Evolutionary conservation across 2,888 invertebrate genomes (phyloP).

Genomic region (Drosophila meridiana): DNA sequence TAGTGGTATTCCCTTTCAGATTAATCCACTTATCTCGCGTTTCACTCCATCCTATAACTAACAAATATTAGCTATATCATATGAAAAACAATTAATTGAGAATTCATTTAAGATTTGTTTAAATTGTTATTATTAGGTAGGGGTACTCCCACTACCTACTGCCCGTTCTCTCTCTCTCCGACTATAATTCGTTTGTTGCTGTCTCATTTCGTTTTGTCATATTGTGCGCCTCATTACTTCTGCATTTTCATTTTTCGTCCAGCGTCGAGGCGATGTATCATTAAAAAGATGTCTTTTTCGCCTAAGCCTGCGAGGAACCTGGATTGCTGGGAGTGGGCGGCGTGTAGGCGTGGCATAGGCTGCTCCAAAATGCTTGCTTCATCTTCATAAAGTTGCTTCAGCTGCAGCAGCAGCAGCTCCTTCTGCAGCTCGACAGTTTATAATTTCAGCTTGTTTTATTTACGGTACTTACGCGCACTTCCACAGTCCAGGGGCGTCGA

Average conservation of each 20-base stretch:
- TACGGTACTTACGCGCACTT: conserved; percentile 73
- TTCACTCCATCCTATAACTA: neutral
- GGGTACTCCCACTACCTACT: neutral
- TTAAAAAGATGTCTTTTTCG: conserved; percentile 62
- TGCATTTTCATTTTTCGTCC: conserved; percentile 42
- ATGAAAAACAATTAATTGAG: neutral
- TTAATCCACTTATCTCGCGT: neutral
- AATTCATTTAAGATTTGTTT: neutral
- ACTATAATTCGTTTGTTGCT: conserved; percentile 13
- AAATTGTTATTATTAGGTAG: neutral
- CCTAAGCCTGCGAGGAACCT: neutral
- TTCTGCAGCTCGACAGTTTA: conserved; percentile 46
- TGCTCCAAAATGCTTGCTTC: conserved; percentile 32
- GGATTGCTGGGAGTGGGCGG: neutral
- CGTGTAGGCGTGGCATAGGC: conserved; percentile 3
- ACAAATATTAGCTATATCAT: neutral
- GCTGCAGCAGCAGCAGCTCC: conserved; percentile 9
- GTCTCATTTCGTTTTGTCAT: conserved; percentile 38
- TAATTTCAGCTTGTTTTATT: conserved; percentile 74
- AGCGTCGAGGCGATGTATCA: conserved; percentile 56
- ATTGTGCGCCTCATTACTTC: conserved; percentile 67
- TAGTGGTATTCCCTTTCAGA: neutral
- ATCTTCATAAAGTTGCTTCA: conserved; percentile 32
- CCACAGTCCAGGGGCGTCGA: conserved; percentile 11
- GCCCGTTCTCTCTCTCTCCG: neutral